Evolutionary conservation across 2,113 vertebrate species (phyloP).

Genomic region (Corythornis madagascariensis): DNA sequence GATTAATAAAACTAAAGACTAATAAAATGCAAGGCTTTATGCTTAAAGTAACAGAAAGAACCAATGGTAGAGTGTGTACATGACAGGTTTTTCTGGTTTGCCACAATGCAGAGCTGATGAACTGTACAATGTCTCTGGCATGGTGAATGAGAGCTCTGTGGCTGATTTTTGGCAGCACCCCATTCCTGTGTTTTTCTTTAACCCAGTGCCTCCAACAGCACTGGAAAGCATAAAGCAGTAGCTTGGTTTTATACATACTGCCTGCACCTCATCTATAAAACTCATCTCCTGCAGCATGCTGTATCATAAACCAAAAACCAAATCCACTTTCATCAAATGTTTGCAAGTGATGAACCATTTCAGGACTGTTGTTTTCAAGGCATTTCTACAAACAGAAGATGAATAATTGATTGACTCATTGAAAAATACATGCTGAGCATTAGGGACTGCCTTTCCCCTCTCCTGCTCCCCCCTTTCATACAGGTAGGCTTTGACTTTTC

Average conservation of each 20-base stretch:
- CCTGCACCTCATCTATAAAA: constrained; percentile 19
- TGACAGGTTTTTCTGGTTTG: not conserved
- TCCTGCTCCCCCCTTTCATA: not conserved
- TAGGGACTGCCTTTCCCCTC: not conserved
- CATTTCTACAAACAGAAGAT: not conserved
- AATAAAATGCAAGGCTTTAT: not conserved
- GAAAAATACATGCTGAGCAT: not conserved
- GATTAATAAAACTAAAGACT: not conserved
- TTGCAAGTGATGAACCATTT: constrained; percentile 38
- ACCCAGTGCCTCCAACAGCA: not conserved
- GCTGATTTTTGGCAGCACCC: not conserved
- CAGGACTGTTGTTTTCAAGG: not conserved
- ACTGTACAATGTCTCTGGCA: not conserved
- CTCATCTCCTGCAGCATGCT: constrained; percentile 12
- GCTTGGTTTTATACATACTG: not conserved
- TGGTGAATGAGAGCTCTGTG: not conserved
- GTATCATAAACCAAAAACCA: not conserved
- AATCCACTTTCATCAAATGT: constrained; percentile 30
- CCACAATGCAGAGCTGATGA: not conserved
- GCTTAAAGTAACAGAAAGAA: not conserved
- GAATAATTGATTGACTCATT: not conserved
- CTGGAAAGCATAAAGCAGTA: not conserved
- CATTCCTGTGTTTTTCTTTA: not conserved
- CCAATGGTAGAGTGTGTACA: not conserved
- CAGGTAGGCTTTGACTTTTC: not conserved